Evolutionary conservation across 2,888 invertebrate genomes (phyloP), one percentile per base, ranked within the genome.

Genomic region (Acanthosepion pharaonis): DNA sequence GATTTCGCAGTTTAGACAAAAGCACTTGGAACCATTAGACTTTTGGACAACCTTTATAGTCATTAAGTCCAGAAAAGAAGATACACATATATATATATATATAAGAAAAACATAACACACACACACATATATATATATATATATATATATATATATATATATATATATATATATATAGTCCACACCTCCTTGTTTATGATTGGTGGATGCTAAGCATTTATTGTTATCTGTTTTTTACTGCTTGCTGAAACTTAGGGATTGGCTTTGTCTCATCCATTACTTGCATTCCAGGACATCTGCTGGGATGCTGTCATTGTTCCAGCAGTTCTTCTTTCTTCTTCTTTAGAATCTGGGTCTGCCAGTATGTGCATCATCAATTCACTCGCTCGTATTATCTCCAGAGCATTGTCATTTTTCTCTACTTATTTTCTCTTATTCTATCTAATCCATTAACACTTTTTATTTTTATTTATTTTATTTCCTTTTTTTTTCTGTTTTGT

Each of bases 201-300:
- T 11, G 9, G n/a, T n/a, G n/a, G 78, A 78, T 78, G 78, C 11
- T 78, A 1, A 11, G 78, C 78, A 78, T 78, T 78, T 78, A 78
- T 28, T 78, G n/a, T n/a, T 78, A 78, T 78, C 78, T 78, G 78
- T n/a, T 78, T 15, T 28, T 9, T n/a, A n/a, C 78, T 78, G 78
- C 78, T 78, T 78, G 78, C 28, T n/a, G 9, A 78, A n/a, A 78
- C n/a, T n/a, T 78, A n/a, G 78, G 78, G 78, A 78, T 78, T 78
- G 78, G 78, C 78, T 78, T 78, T 78, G 78, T 78, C 78, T 78
- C 78, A n/a, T 78, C 78, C 11, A 78, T 78, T 78, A 78, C 78
- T 78, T 15, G n/a, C 78, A 78, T 78, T n/a, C n/a, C 78, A 78
- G 28, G 9, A n/a, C 28, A 78, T 78, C 78, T 78, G 78, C n/a